A percentile compares a stretch with the other conserved stretches of the same genome.
Conservation (phyloP, 2,113 vertebrate genomes). For the Loxodonta africana region DNA sequence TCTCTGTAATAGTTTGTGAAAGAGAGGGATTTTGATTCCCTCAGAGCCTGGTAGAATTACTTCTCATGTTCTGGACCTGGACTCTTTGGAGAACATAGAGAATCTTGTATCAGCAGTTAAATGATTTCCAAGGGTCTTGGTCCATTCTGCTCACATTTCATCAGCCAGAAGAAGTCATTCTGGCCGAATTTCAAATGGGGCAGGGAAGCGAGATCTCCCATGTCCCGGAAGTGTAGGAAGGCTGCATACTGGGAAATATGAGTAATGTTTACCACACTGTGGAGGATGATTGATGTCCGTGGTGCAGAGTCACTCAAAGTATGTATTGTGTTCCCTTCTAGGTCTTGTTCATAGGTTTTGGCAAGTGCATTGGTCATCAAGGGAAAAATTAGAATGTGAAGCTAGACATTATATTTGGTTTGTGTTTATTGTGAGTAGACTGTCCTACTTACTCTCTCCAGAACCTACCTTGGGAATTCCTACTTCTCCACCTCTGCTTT, state of each 20-base stretch:
- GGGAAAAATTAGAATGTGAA: neutral
- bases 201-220: neutral
- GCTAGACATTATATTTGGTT: neutral
- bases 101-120: neutral
- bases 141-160: conserved; percentile 9
- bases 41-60: conserved; percentile 39
- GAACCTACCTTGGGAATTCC: neutral
- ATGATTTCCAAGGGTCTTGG: neutral
- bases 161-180: neutral
- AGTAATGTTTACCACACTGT: neutral
- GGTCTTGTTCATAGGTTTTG: neutral
- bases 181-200: conserved; percentile 12
- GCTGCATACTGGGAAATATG: neutral
- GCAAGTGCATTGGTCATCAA: conserved; percentile 4
- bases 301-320: neutral
- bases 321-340: neutral
- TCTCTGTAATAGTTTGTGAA: conserved; percentile 52
- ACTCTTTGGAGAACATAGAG: conserved; percentile 19
- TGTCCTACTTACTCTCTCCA: neutral
- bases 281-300: neutral
- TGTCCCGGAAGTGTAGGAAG: neutral
- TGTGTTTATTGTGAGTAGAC: conserved; percentile 43
- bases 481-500: neutral
- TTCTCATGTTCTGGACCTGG: conserved; percentile 20
- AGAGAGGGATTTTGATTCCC: conserved; percentile 32